Conservation (phyloP, 2,888 invertebrate genomes). For the Xanthostigma xanthostigma region DNA sequence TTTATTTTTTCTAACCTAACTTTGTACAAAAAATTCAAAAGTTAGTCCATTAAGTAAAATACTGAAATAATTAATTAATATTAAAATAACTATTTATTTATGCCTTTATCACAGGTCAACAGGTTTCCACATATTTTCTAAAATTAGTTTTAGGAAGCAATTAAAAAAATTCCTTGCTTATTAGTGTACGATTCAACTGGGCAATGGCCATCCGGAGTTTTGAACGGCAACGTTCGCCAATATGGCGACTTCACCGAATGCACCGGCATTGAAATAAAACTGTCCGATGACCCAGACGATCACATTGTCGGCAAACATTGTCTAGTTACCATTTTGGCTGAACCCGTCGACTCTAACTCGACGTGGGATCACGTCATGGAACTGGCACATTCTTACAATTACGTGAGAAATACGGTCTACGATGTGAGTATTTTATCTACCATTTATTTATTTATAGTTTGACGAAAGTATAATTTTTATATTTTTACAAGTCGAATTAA, state of each 20-base stretch:
- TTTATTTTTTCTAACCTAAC: too few relatives aligned
- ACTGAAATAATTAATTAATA: too few relatives aligned
- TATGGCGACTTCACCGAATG: conserved; percentile 7
- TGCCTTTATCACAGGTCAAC: too few relatives aligned
- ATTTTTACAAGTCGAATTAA: too few relatives aligned
- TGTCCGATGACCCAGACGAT: background rate
- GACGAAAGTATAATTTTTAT: too few relatives aligned
- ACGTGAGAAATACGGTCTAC: conserved; percentile 3
- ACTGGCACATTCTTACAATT: conserved; percentile 2
- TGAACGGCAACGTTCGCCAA: conserved; percentile 6
- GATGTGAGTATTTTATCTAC: conserved; percentile 9
- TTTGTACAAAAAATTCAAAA: too few relatives aligned
- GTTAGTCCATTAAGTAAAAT: too few relatives aligned
- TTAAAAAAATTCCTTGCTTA: too few relatives aligned
- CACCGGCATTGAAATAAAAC: background rate
- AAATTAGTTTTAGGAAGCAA: too few relatives aligned
- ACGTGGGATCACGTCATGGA: conserved; percentile 1
- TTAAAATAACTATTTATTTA: too few relatives aligned
- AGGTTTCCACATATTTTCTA: too few relatives aligned
- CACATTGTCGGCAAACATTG: background rate
- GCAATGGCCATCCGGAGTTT: conserved; percentile 4
- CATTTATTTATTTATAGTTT: too few relatives aligned
- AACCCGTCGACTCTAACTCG: background rate
- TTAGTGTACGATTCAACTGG: conserved; percentile 8
- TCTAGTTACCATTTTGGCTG: background rate